Evolutionary conservation across 2,797 vertebrate genomes (phyloP), one percentile per base, ranked within the genome.

Genomic region (Poeciliopsis presidionis): DNA sequence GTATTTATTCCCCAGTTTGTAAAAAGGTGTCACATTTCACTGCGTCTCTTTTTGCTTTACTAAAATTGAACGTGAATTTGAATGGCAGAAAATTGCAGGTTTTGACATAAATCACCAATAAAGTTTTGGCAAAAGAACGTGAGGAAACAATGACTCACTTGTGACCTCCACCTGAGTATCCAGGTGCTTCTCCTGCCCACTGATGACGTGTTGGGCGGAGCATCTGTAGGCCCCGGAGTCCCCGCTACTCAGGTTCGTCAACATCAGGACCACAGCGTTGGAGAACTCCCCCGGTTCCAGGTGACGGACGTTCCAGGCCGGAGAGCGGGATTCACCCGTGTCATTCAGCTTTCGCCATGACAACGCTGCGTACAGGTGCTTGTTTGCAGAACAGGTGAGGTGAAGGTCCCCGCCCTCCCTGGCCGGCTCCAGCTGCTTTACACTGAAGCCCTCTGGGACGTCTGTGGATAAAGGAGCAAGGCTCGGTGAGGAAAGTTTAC

Each of bases 221-320:
- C 98, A 99, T 87, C 95, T 94, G 90, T 99, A 99, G 75, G 83
- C 94, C 89, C 97, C 97, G 0, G 97, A 96, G 77, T 98, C 94
- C 83, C 90, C 91, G 81, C 94, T 91, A 4, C 96, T 96, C 81
- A 97, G 94, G 0, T 99, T 99, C 90, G 92, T 96, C 86, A 98
- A 89, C 87, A 92, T 89, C 76, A 98, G 93, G 67, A 91, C 91
- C 57, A 97, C 93, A 0, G 94, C 95, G 39, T 91, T 81, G 51
- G 98, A 99, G 87, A 96, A 96, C 59, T 96, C 93, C 18, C 93
- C 96, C 0, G 88, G 85, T 46, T 89, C 72, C 63, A 96, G 93
- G 78, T 75, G 91, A 78, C 80, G 92, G 79, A 86, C 72, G 0
- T 57, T 80, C 25, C 47, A 77, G 67, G 30, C 65, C 0, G n/a